Evolutionary conservation across 2,113 vertebrate species (phyloP), one percentile per base, ranked within the genome.

Genomic region (Zapornia atra): DNA sequence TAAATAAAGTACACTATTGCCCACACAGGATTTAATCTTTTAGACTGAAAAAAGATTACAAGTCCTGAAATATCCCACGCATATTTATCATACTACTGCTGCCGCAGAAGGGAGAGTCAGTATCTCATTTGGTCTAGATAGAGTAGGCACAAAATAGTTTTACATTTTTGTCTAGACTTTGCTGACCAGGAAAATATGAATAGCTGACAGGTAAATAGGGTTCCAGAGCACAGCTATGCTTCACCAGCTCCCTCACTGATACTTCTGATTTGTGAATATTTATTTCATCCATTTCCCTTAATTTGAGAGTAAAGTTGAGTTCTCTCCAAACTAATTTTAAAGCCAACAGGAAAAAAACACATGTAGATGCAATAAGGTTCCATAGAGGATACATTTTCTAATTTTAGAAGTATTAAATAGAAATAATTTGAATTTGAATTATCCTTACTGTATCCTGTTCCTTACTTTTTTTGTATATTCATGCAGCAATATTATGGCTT

Each of bases 21-120:
- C 54, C 68, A 88, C 65, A 77, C 21, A 87, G 60, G 75, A 93
- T 91, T 85, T 76, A 91, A 93, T 95, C 63, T 90, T 93, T 92
- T 31, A 86, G 50, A 75, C 71, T 44, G 76, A 93, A 89, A 70
- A 94, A 88, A 75, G 63, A 85, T 46, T 75, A 38, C 36, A 73
- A 84, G 28, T 61, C 70, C 73, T 86, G 44, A 44, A 69, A 91
- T 64, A 91, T 48, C 64, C 42, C 38, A 73, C 3, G 4, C 57
- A 76, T 77, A 31, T 93, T 95, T 88, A 81, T 89, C 0, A 0
- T 40, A 44, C 18, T 63, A 63, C 31, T 79, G 34, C 59, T 91
- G 68, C 71, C 65, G 80, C 40, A 88, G 54, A 61, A 70, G 15
- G 56, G 25, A 79, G 42, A 5, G 34, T 19, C 61, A 75, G 63